Percentiles rank a stretch among this genome's conserved stretches.
These are phyloP conservation scores for Trichomycterus rosablanca DNA, from an alignment of 2,113 vertebrate genomes.

Conservation along the genomic window DNA sequence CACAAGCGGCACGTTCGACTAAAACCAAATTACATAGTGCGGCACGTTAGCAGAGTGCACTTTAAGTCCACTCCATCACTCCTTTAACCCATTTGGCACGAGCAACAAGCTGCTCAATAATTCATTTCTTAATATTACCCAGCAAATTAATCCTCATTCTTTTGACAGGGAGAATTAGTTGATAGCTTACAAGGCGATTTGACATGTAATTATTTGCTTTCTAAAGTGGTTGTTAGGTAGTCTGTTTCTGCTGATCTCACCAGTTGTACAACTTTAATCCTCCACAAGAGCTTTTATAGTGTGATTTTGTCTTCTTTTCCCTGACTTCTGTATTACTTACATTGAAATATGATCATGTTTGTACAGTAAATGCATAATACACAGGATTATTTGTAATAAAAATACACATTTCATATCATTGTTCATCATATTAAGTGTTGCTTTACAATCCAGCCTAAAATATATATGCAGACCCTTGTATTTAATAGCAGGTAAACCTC, in stretches of 20 bases:
- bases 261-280: slow-evolving; percentile 11
- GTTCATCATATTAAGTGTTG: too few relatives aligned
- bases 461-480: too few relatives aligned
- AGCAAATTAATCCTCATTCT: slow-evolving; percentile 66
- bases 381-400: too few relatives aligned
- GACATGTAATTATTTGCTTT: slow-evolving; percentile 62
- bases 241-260: slow-evolving; percentile 11
- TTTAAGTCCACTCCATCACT: slow-evolving; percentile 62
- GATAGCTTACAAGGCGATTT: slow-evolving; percentile 67
- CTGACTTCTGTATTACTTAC: too few relatives aligned
- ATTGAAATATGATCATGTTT: too few relatives aligned
- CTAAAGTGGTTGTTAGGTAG: slow-evolving; percentile 31
- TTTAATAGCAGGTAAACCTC: too few relatives aligned
- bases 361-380: too few relatives aligned
- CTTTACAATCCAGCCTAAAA: too few relatives aligned
- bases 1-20: slow-evolving; percentile 12
- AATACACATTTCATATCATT: too few relatives aligned
- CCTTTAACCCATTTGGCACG: slow-evolving; percentile 61
- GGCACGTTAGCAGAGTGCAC: slow-evolving; percentile 53
- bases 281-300: slow-evolving; percentile 1
- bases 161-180: slow-evolving; percentile 63
- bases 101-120: slow-evolving; percentile 66
- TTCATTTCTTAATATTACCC: slow-evolving; percentile 65
- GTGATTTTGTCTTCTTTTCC: not conserved
- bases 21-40: slow-evolving; percentile 34